Evolutionary conservation across 2,888 invertebrate genomes (phyloP).

Genomic region (Torymus auratus): DNA sequence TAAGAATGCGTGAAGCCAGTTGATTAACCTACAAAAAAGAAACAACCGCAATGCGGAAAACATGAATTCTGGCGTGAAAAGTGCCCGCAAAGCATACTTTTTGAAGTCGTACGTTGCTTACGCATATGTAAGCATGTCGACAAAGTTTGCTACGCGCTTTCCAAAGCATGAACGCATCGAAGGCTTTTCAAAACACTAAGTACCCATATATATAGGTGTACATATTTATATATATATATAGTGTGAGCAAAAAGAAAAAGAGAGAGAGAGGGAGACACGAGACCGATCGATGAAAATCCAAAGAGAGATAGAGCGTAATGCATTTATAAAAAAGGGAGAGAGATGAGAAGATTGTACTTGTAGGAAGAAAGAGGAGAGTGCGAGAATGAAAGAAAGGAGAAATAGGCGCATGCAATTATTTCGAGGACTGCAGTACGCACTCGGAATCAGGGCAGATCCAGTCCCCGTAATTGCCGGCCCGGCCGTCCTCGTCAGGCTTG

Average conservation of each 20-base stretch:
- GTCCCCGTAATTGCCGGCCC: constrained; percentile 73
- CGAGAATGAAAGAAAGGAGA: constrained; percentile 10
- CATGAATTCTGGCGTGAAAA: not conserved
- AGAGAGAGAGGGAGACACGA: not conserved
- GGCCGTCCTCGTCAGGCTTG: constrained; percentile 66
- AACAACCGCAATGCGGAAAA: constrained; percentile 33
- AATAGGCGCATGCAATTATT: constrained; percentile 1
- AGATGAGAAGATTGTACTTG: not conserved
- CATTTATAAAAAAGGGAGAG: not conserved
- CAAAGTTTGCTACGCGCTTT: too few relatives aligned
- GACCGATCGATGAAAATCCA: constrained; percentile 33
- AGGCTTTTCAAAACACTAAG: too few relatives aligned
- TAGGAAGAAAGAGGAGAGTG: not conserved
- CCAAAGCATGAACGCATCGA: too few relatives aligned
- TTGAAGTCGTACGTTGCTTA: too few relatives aligned
- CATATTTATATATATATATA: too few relatives aligned
- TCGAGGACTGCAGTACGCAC: constrained; percentile 60
- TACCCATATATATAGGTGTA: too few relatives aligned
- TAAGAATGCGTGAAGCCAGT: constrained; percentile 7
- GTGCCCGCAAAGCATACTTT: too few relatives aligned
- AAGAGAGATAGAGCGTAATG: constrained; percentile 23
- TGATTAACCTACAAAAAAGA: constrained; percentile 39
- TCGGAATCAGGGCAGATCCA: constrained; percentile 75
- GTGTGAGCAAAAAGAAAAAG: not conserved
- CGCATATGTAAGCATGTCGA: too few relatives aligned